A percentile compares a stretch with the other conserved stretches of the same genome.
Conservation (phyloP, 2,888 invertebrate species). For the Cyclophora punctaria region DNA sequence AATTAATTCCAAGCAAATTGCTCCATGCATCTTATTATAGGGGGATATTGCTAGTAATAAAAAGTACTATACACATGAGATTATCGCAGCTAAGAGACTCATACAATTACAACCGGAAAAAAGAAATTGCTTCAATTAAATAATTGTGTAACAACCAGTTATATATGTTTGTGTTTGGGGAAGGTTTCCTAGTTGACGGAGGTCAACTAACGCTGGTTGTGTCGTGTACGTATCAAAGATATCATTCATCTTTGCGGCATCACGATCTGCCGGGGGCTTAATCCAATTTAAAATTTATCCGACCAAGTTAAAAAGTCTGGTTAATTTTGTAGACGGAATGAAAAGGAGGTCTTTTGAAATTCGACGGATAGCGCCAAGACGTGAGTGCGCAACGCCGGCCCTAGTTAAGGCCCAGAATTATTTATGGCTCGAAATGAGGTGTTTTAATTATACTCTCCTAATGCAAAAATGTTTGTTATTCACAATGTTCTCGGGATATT, state of each 20-base stretch:
- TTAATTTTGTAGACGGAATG: slow-evolving; percentile 37
- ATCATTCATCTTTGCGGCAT: slow-evolving; percentile 69
- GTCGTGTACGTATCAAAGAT: slow-evolving; percentile 34
- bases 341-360: slow-evolving; percentile 40
- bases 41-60: slow-evolving; percentile 14
- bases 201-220: slow-evolving; percentile 16
- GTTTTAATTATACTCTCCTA: slow-evolving; percentile 27
- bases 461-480: background rate
- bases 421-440: slow-evolving; percentile 37
- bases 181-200: slow-evolving; percentile 14
- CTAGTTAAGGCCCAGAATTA: slow-evolving; percentile 54
- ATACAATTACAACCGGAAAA: slow-evolving; percentile 59
- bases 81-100: slow-evolving; percentile 15
- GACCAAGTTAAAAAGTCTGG: slow-evolving; percentile 51
- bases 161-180: slow-evolving; percentile 9
- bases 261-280: slow-evolving; percentile 65
- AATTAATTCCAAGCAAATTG: slow-evolving; percentile 17
- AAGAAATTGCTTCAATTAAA: slow-evolving; percentile 63
- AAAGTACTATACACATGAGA: slow-evolving; percentile 11
- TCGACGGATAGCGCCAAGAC: slow-evolving; percentile 42
- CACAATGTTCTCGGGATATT: background rate
- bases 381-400: slow-evolving; percentile 62
- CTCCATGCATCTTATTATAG: slow-evolving; percentile 12
- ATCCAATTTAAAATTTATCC: slow-evolving; percentile 68
- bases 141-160: slow-evolving; percentile 47